Percentiles rank a stretch among this genome's conserved stretches.
Conservation (phyloP, 2,888 invertebrate genomes). For the Anaspis maculata region DNA sequence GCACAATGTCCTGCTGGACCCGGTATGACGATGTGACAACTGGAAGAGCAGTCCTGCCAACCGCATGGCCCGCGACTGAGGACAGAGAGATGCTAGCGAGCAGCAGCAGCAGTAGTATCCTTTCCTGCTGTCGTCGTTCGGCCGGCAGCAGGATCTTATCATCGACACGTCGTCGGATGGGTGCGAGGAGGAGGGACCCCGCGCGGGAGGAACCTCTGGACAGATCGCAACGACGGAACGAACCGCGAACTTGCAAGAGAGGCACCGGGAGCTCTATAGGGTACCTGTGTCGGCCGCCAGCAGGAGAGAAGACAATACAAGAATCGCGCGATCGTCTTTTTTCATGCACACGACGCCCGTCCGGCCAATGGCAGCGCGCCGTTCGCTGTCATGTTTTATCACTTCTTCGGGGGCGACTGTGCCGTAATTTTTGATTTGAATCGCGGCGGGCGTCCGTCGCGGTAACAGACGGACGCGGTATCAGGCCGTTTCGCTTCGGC, state of each 20-base stretch:
- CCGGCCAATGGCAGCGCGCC: constrained; percentile 39
- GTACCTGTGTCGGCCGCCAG: constrained; percentile 7
- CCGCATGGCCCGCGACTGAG: too few species aligned
- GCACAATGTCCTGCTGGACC: too few species aligned
- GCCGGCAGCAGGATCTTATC: too few species aligned
- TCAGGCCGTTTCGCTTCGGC: constrained; percentile 23
- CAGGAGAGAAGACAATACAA: constrained; percentile 34
- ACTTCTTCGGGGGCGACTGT: constrained; percentile 41
- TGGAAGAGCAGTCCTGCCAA: too few species aligned
- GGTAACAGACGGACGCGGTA: constrained; percentile 23
- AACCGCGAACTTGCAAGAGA: not conserved
- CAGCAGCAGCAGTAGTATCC: too few species aligned
- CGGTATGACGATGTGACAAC: too few species aligned
- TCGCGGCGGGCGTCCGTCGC: constrained; percentile 29
- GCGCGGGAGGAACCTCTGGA: not conserved
- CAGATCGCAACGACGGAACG: not conserved
- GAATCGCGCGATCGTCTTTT: constrained; percentile 37
- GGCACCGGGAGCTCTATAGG: constrained; percentile 1
- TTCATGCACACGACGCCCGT: constrained; percentile 28
- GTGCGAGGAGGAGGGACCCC: too few species aligned
- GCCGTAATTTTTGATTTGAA: constrained; percentile 39
- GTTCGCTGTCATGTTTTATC: constrained; percentile 44
- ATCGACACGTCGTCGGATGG: too few species aligned
- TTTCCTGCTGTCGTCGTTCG: too few species aligned
- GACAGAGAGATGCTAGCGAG: too few species aligned